These are phyloP conservation scores for Lepidonotus clava DNA, from an alignment of 2,888 invertebrate genomes.

Conservation along the genomic window DNA sequence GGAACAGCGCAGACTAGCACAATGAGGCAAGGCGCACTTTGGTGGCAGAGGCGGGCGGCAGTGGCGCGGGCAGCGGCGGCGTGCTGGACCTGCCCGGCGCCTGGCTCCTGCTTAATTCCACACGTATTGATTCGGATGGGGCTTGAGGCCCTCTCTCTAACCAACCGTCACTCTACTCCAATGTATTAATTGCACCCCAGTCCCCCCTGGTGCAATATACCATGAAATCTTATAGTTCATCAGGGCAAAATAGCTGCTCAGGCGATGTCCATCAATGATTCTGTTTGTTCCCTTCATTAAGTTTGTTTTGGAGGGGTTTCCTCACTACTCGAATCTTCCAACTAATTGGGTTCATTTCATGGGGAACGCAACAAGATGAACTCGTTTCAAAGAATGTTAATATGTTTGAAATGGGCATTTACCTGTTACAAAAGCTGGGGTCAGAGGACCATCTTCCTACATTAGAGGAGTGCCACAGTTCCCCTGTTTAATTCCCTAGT, in stretches of 20 bases:
- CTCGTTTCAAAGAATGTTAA: too few species aligned
- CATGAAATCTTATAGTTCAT: background rate
- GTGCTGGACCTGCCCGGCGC: constrained; percentile 2
- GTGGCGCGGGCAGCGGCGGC: constrained; percentile 21
- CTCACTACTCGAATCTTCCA: too few species aligned
- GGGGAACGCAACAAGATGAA: too few species aligned
- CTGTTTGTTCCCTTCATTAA: too few species aligned
- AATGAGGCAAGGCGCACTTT: background rate
- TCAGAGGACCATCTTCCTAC: background rate
- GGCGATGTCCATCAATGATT: too few species aligned
- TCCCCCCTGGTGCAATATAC: background rate
- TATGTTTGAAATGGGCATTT: too few species aligned
- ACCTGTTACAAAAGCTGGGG: too few species aligned
- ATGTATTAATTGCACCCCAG: constrained; percentile 10
- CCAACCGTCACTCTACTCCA: constrained; percentile 21
- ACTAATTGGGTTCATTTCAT: too few species aligned
- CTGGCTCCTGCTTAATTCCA: constrained; percentile 14
- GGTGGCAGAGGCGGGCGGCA: background rate
- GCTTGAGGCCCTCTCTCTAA: constrained; percentile 28
- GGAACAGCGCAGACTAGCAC: constrained; percentile 33
- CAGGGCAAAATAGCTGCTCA: too few species aligned
- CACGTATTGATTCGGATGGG: constrained; percentile 15
- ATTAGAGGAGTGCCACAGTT: too few species aligned
- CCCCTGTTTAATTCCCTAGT: background rate
- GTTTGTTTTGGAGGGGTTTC: too few species aligned